Evolutionary conservation across 2,113 vertebrate genomes (phyloP).

Genomic region (Pseudorhombus dupliciocellatus): DNA sequence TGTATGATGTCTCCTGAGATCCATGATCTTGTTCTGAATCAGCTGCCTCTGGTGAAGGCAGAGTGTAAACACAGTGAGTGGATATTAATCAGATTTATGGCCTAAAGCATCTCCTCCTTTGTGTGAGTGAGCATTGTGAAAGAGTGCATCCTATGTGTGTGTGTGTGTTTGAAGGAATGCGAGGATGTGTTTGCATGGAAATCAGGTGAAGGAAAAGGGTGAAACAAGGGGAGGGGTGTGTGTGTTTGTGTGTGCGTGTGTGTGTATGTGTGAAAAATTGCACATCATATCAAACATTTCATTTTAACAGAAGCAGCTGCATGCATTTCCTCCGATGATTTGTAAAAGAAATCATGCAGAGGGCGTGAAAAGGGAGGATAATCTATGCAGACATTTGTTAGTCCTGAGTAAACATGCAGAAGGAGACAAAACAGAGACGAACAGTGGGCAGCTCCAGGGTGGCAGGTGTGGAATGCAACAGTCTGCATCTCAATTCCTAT

Average conservation of each 20-base stretch:
- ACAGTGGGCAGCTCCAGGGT: constrained; percentile 68
- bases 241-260: constrained; percentile 5
- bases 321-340: constrained; percentile 44
- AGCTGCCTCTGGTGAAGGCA: constrained; percentile 27
- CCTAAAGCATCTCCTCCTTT: constrained; percentile 38
- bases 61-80: constrained; percentile 57
- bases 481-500: constrained; percentile 40
- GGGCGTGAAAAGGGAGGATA: constrained; percentile 1
- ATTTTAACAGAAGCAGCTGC: constrained; percentile 16
- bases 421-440: constrained; percentile 53
- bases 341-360: constrained; percentile 40
- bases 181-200: constrained; percentile 45
- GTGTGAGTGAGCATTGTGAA: constrained; percentile 14
- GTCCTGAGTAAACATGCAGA: constrained; percentile 69
- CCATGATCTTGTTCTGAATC: constrained; percentile 44
- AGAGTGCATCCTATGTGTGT: constrained; percentile 9
- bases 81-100: constrained; percentile 65
- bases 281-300: constrained; percentile 45
- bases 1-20: constrained; percentile 57
- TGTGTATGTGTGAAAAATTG: constrained; percentile 36
- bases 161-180: constrained; percentile 48
- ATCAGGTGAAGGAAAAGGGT: constrained; percentile 24
- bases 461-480: constrained; percentile 75
- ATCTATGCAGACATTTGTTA: constrained; percentile 44
- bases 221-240: constrained; percentile 5